These are phyloP conservation scores for Urosaurus nigricauda DNA, from an alignment of 2,797 vertebrate genomes.

Conservation along the genomic window DNA sequence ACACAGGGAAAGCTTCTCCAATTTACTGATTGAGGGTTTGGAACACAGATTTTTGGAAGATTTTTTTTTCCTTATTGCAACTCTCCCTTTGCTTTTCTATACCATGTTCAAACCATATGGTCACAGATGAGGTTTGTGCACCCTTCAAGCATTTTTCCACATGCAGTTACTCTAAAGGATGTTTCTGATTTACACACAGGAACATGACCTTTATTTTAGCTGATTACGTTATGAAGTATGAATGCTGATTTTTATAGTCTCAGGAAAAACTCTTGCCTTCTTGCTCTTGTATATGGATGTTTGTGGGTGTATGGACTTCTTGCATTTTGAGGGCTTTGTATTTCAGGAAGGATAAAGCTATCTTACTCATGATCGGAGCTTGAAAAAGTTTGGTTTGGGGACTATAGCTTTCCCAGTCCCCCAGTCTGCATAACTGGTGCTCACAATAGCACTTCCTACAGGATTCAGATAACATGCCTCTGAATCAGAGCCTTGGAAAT, in stretches of 20 bases:
- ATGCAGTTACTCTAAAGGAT: not conserved
- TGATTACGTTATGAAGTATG: too few species aligned
- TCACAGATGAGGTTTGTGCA: not conserved
- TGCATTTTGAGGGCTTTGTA: not conserved
- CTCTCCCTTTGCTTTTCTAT: not conserved
- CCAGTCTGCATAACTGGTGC: not conserved
- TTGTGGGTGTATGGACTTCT: too few species aligned
- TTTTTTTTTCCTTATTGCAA: not conserved
- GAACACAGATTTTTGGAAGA: rapidly evolving
- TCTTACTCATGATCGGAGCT: not conserved
- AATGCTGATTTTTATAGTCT: not conserved
- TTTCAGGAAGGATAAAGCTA: too few species aligned
- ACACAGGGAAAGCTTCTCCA: constrained; percentile 16
- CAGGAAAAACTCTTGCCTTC: not conserved
- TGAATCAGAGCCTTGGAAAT: too few species aligned
- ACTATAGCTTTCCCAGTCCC: not conserved
- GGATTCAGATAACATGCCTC: too few species aligned
- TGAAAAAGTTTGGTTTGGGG: not conserved
- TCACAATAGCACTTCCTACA: too few species aligned
- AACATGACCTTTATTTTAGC: too few species aligned
- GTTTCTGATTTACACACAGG: not conserved
- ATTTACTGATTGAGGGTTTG: not conserved
- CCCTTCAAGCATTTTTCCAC: not conserved
- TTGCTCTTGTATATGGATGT: not conserved
- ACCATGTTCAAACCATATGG: not conserved